These are phyloP conservation scores for Liasis olivaceus DNA, from an alignment of 2,797 vertebrate species.

Conservation along the genomic window DNA sequence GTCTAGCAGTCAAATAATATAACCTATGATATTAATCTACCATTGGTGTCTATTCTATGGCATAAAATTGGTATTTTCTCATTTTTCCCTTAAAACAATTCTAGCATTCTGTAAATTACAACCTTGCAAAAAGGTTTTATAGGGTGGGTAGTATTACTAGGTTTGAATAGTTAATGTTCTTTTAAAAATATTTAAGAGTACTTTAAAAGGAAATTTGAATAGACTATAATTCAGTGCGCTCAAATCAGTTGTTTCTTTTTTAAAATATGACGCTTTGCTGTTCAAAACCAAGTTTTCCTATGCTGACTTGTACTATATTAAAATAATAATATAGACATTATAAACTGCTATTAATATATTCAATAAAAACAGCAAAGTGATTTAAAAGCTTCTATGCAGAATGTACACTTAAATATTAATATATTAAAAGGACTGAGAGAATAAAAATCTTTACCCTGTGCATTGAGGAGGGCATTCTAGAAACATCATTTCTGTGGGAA, in stretches of 20 bases:
- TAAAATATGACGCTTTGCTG: background rate
- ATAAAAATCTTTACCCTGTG: too few species aligned
- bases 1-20: background rate
- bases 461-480: too few species aligned
- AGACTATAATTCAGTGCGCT: background rate
- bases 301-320: background rate
- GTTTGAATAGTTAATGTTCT: too few species aligned
- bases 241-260: background rate
- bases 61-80: background rate
- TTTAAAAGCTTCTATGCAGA: too few species aligned
- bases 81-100: background rate
- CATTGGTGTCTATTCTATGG: background rate
- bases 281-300: background rate
- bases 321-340: background rate
- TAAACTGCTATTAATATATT: too few species aligned
- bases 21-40: background rate
- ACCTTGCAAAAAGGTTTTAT: background rate
- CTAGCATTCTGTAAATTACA: background rate
- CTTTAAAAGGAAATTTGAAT: too few species aligned
- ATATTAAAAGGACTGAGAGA: too few species aligned
- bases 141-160: background rate
- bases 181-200: too few species aligned
- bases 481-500: too few species aligned
- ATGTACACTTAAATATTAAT: too few species aligned
- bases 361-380: too few species aligned